A percentile compares a stretch with the other conserved stretches of the same genome.
Evolutionary conservation across 2,113 vertebrate species (phyloP).

Genomic region (Hydropotes inermis): DNA sequence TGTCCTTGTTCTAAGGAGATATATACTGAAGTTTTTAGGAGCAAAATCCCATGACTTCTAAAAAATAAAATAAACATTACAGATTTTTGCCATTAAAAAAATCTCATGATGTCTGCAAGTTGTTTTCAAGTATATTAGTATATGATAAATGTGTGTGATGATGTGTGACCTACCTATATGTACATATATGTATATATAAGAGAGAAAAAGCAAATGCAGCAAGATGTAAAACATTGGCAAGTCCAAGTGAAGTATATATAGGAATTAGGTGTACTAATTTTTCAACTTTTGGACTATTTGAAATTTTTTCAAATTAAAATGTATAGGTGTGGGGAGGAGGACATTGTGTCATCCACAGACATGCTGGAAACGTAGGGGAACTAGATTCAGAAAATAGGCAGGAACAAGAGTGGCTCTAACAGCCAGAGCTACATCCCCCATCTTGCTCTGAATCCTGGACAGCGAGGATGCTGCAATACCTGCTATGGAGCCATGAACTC

Average conservation of each 20-base stretch:
- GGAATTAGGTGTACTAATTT: neutral
- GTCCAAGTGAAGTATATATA: neutral
- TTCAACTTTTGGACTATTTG: neutral
- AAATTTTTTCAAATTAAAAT: neutral
- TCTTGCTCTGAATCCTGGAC: neutral
- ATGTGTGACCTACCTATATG: neutral
- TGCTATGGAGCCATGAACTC: neutral
- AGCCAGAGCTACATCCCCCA: neutral
- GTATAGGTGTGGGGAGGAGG: neutral
- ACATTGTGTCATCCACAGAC: neutral
- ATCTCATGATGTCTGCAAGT: neutral
- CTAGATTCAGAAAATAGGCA: neutral
- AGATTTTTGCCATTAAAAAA: neutral
- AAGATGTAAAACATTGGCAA: neutral
- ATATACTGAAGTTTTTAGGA: neutral
- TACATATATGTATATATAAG: neutral
- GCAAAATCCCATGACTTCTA: neutral
- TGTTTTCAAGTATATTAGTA: constrained; percentile 1
- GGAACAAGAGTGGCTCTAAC: neutral
- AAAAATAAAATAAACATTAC: neutral
- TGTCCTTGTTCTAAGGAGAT: neutral
- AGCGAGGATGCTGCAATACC: neutral
- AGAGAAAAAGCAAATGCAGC: neutral
- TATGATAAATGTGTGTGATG: neutral
- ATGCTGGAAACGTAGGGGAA: neutral